Percentiles rank a stretch among this genome's conserved stretches.
Evolutionary conservation across 2,113 vertebrate genomes (phyloP).

Genomic region (sheep (Ovis aries)): DNA sequence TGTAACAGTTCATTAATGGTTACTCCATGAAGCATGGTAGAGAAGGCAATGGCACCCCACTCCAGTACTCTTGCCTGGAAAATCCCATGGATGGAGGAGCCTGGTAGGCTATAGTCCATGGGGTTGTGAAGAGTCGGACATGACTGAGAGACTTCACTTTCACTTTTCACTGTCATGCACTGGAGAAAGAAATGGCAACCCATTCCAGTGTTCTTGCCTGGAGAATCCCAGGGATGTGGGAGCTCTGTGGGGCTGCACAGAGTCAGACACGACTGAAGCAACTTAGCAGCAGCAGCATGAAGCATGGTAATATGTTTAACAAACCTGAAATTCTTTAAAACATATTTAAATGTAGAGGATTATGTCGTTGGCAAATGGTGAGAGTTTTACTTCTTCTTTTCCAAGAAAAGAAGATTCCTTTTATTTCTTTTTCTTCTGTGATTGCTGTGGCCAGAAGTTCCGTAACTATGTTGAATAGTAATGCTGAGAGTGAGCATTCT

Average conservation of each 20-base stretch:
- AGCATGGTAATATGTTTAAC: background rate
- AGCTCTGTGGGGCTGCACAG: too few species aligned
- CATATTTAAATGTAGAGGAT: background rate
- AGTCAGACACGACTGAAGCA: too few species aligned
- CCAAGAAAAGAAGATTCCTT: background rate
- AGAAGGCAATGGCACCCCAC: too few species aligned
- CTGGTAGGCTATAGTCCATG: too few species aligned
- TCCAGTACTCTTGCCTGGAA: too few species aligned
- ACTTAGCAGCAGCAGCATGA: background rate
- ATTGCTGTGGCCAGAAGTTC: background rate
- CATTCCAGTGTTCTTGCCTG: too few species aligned
- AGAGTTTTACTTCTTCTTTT: background rate
- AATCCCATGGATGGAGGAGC: too few species aligned
- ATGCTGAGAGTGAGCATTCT: background rate
- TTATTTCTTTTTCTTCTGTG: background rate
- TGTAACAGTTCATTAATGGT: background rate
- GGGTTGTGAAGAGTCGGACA: too few species aligned
- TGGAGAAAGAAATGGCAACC: too few species aligned
- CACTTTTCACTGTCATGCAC: too few species aligned
- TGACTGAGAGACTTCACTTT: too few species aligned
- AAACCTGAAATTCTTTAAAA: background rate
- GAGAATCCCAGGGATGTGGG: too few species aligned
- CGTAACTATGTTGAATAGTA: background rate
- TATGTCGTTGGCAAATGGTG: background rate
- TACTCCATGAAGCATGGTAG: background rate